These are phyloP conservation scores for Myripristis jacobus DNA, from an alignment of 2,797 vertebrate genomes.

Conservation along the genomic window DNA sequence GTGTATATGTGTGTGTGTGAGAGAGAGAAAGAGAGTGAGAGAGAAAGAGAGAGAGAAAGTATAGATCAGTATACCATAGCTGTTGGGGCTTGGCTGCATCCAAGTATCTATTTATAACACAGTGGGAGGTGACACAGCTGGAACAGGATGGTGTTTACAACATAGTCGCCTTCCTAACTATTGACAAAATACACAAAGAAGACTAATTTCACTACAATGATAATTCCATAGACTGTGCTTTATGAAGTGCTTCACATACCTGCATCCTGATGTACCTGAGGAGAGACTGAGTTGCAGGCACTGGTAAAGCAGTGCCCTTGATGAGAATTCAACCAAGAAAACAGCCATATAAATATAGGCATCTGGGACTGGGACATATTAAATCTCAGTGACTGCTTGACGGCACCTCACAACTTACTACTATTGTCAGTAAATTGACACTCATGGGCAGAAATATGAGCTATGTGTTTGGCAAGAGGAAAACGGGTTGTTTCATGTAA, in stretches of 20 bases:
- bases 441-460: neutral
- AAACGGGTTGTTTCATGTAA: neutral
- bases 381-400: constrained; percentile 21
- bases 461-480: neutral
- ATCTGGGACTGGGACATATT: neutral
- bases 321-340: neutral
- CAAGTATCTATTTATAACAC: constrained; percentile 50
- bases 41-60: neutral
- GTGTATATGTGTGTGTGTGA: neutral
- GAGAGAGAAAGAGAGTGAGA: neutral
- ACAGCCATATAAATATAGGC: neutral
- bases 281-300: neutral
- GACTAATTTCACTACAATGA: no score
- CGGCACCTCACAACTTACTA: constrained; percentile 13
- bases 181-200: neutral
- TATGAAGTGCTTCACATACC: no score
- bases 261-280: neutral
- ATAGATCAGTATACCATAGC: constrained; percentile 28
- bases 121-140: constrained; percentile 4
- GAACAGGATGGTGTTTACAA: constrained; percentile 13
- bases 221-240: no score
- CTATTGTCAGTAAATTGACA: neutral
- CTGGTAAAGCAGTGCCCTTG: neutral
- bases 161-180: constrained; percentile 12
- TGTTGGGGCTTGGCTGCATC: constrained; percentile 5